These are phyloP conservation scores for Sinotaia quadrata DNA, from an alignment of 2,888 invertebrate genomes.

Conservation along the genomic window DNA sequence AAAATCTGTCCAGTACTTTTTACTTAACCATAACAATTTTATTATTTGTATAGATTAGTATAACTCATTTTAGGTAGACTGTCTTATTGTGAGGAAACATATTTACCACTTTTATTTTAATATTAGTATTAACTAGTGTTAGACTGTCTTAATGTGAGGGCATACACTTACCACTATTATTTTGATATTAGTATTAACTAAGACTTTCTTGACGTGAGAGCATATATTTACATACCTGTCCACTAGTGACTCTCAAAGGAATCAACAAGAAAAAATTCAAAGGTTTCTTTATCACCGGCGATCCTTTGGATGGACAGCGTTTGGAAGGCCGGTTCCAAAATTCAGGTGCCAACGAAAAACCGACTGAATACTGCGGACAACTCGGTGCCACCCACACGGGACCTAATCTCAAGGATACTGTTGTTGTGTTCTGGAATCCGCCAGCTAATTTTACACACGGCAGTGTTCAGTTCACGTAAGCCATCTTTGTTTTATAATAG, in stretches of 20 bases:
- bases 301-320: not conserved
- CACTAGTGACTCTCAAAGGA: not conserved
- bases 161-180: no score
- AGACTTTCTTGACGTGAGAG: no score
- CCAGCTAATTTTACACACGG: not conserved
- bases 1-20: no score
- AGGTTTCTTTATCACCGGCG: conserved; percentile 13
- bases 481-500: no score
- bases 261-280: not conserved
- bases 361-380: not conserved
- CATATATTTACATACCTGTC: not conserved
- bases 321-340: not conserved
- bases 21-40: no score
- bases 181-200: no score
- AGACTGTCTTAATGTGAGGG: no score
- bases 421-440: not conserved
- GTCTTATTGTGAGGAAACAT: no score
- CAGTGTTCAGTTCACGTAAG: conserved; percentile 12
- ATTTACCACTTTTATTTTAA: no score
- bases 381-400: conserved; percentile 6
- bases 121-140: no score
- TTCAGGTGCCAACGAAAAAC: not conserved
- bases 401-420: not conserved
- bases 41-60: no score
- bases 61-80: no score